A percentile compares a stretch with the other conserved stretches of the same genome.
Conservation (phyloP, 53 echinoderm and acorn worm species). For the Holothuria leucospilota region DNA sequence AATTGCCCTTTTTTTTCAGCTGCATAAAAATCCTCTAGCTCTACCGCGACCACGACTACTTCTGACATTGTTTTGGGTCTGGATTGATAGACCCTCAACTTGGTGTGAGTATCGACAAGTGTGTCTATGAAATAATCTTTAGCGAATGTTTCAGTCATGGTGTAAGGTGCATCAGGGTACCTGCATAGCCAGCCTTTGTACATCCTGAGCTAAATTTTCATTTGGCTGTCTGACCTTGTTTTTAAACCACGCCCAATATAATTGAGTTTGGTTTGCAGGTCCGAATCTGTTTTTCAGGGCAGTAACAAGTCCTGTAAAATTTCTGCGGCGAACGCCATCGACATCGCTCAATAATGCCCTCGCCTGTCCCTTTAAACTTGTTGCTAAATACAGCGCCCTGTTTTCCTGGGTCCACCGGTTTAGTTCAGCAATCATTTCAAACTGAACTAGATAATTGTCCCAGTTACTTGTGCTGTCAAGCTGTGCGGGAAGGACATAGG, state of each 20-base stretch:
- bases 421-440: background rate
- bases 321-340: background rate
- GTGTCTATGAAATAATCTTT: slow-evolving; percentile 66
- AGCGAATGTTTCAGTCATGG: slow-evolving; percentile 44
- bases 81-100: slow-evolving; percentile 41
- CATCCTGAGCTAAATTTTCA: background rate
- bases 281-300: background rate
- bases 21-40: slow-evolving; percentile 47
- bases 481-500: background rate
- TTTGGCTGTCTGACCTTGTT: background rate
- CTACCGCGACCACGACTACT: slow-evolving; percentile 48
- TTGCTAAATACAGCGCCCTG: background rate
- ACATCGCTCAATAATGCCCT: background rate
- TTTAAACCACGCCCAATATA: too few species aligned
- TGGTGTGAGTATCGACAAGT: slow-evolving; percentile 39
- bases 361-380: background rate
- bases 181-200: slow-evolving; percentile 24
- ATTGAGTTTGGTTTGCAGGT: background rate
- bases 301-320: background rate
- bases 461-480: background rate
- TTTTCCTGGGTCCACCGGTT: background rate
- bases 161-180: slow-evolving; percentile 48
- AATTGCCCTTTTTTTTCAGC: background rate
- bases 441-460: background rate
- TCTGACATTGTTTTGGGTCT: slow-evolving; percentile 47